phyloP scores from a whole-genome alignment of 2,888 invertebrate genomes.

The Hyposoter dolosus region DNA sequence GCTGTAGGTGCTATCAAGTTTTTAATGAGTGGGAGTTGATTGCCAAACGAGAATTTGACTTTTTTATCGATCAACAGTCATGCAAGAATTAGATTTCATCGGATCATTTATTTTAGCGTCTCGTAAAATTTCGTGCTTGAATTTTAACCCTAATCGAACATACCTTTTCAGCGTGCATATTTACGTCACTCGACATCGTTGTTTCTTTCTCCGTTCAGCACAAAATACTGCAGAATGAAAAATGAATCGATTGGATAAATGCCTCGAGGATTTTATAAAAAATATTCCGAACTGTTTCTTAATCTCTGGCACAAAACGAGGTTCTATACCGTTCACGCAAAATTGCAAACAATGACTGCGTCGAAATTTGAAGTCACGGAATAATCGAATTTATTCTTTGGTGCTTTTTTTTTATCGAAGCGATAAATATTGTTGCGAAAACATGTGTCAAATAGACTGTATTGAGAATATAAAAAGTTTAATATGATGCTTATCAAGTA shows the following conservation, averaged over 20 bases:
- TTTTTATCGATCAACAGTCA: conserved; percentile 20
- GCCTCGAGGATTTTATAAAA: not conserved
- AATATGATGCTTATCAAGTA: conserved; percentile 16
- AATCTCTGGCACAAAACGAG: not conserved
- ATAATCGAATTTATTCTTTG: conserved; percentile 12
- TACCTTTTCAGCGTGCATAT: conserved; percentile 82
- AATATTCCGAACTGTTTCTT: not conserved
- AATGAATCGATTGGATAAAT: conserved; percentile 1
- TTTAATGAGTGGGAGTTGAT: conserved; percentile 42
- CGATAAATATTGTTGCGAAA: conserved; percentile 3
- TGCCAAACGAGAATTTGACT: not conserved
- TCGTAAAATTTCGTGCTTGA: conserved; percentile 69
- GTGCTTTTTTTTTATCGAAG: not conserved
- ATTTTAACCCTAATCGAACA: conserved; percentile 35
- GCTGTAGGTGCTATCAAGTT: conserved; percentile 20
- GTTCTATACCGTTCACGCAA: conserved; percentile 4
- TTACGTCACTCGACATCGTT: conserved; percentile 81
- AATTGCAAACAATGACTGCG: conserved; percentile 28
- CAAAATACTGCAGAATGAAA: not conserved
- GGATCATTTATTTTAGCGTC: conserved; percentile 65
- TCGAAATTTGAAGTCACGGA: not conserved
- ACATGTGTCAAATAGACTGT: not conserved
- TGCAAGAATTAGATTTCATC: conserved; percentile 31
- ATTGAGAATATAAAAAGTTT: not conserved
- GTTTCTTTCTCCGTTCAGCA: conserved; percentile 24